These are phyloP conservation scores for Dromius quadrimaculatus DNA, from an alignment of 2,888 invertebrate genomes.

Conservation along the genomic window DNA sequence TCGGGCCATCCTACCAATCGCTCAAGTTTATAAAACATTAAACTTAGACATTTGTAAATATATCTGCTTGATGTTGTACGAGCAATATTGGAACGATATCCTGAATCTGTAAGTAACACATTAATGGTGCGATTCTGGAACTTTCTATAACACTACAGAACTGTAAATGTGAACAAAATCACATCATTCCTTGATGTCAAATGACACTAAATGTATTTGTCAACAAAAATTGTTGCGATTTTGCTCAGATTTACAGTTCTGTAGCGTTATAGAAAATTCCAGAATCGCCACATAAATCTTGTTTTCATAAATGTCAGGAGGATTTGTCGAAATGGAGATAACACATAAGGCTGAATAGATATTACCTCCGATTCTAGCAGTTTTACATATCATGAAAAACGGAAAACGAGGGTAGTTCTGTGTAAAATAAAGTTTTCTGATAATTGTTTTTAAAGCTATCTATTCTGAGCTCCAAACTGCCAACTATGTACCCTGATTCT, in stretches of 20 bases:
- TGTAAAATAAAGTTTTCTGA: neutral
- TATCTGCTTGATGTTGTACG: neutral
- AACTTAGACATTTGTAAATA: neutral
- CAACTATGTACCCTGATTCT: too few species aligned
- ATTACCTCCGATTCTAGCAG: neutral
- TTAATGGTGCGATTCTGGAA: too few species aligned
- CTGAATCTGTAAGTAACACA: neutral
- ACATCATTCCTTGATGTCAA: too few species aligned
- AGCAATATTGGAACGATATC: neutral
- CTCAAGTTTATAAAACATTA: constrained; percentile 9
- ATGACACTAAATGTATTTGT: too few species aligned
- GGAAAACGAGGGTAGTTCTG: neutral
- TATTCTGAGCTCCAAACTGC: neutral
- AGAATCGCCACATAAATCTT: too few species aligned
- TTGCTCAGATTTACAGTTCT: too few species aligned
- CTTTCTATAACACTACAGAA: too few species aligned
- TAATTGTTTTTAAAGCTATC: neutral
- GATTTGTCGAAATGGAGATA: constrained; percentile 7
- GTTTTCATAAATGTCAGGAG: neutral
- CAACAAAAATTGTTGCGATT: too few species aligned
- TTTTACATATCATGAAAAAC: neutral
- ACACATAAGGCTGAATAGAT: neutral
- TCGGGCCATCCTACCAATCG: neutral
- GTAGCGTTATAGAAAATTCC: too few species aligned
- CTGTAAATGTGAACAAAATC: too few species aligned